These are phyloP conservation scores for Myocastor coypus DNA, from an alignment of 2,113 vertebrate species.

Conservation along the genomic window DNA sequence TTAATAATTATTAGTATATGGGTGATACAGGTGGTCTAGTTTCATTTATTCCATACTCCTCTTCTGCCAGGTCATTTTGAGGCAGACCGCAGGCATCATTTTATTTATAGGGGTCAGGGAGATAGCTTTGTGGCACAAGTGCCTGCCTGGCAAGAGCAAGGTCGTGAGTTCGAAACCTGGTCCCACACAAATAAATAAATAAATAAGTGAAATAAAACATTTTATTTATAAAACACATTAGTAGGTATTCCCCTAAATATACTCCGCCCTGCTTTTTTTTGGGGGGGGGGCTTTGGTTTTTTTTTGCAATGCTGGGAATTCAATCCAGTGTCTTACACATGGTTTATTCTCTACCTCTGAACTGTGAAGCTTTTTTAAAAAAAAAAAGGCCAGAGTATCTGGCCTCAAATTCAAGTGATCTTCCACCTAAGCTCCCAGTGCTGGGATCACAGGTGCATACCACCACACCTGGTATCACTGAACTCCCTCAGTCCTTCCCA, in stretches of 20 bases:
- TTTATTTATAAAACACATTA: neutral
- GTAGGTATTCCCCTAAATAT: neutral
- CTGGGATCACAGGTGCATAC: too few species aligned
- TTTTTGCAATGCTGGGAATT: neutral
- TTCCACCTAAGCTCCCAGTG: too few species aligned
- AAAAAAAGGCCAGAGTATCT: neutral
- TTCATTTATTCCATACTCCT: neutral
- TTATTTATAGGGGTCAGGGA: too few species aligned
- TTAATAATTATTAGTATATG: neutral
- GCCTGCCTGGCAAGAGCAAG: too few species aligned
- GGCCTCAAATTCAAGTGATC: neutral
- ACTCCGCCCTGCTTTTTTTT: neutral
- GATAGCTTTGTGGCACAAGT: too few species aligned
- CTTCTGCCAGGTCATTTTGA: neutral
- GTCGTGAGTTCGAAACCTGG: too few species aligned
- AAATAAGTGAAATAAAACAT: too few species aligned
- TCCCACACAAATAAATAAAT: too few species aligned
- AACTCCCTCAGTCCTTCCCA: fast-evolving
- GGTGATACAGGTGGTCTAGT: neutral
- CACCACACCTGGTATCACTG: neutral
- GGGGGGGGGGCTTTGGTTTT: too few species aligned
- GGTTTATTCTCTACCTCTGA: neutral
- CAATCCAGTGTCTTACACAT: neutral
- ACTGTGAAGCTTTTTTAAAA: neutral
- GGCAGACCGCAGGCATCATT: neutral